A percentile compares a stretch with the other conserved stretches of the same genome.
These are phyloP conservation scores for Willowsia nigromaculata DNA, from an alignment of 2,888 invertebrate genomes.

Conservation along the genomic window DNA sequence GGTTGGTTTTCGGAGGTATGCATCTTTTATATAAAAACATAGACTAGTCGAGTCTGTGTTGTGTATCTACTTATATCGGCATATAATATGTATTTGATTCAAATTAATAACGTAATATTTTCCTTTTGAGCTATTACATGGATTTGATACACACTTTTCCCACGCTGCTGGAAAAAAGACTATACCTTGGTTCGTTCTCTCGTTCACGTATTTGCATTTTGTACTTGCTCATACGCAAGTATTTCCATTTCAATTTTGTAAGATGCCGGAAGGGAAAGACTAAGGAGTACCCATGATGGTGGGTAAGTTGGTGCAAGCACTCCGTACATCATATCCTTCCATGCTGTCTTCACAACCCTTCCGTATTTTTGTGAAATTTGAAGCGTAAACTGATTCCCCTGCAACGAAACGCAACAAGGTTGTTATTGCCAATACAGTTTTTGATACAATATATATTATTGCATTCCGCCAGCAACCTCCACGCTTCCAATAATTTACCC, in stretches of 20 bases:
- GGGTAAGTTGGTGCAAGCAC: conserved; percentile 25
- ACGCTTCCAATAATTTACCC: conserved; percentile 4
- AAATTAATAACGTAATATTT: neutral
- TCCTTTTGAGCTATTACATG: neutral
- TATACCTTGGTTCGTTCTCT: neutral
- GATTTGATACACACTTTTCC: conserved; percentile 29
- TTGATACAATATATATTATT: conserved; percentile 21
- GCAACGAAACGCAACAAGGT: conserved; percentile 53
- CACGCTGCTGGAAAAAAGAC: conserved; percentile 31
- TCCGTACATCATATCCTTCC: neutral
- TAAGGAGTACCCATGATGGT: conserved; percentile 31
- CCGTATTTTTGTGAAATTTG: conserved; percentile 36
- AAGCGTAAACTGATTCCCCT: conserved; percentile 65
- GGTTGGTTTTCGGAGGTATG: neutral
- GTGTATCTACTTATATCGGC: neutral
- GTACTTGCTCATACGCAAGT: neutral
- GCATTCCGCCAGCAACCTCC: conserved; percentile 53
- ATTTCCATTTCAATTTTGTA: conserved; percentile 62
- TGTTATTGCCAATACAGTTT: conserved; percentile 45
- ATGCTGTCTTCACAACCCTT: neutral
- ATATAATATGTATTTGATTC: neutral
- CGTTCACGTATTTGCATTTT: conserved; percentile 28
- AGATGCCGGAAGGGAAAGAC: conserved; percentile 59
- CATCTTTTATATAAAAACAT: no score
- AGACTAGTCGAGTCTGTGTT: no score